Evolutionary conservation across 2,113 vertebrate species (phyloP).

Genomic region (Labrus mixtus): DNA sequence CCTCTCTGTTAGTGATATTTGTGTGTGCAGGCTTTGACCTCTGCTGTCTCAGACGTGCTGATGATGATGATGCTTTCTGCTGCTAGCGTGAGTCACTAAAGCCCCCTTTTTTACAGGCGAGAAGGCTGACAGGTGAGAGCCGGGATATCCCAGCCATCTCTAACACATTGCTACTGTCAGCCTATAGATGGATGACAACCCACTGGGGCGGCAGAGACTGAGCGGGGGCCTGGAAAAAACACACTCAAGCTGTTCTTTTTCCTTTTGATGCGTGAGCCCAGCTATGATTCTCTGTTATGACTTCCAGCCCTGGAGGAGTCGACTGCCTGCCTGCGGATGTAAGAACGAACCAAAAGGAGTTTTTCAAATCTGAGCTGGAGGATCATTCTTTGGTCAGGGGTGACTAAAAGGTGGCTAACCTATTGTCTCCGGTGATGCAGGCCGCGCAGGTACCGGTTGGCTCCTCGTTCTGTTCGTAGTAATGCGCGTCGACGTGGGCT

Average conservation of each 20-base stretch:
- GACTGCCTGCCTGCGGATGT: conserved; percentile 46
- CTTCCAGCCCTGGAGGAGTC: conserved; percentile 56
- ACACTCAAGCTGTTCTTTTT: conserved; percentile 70
- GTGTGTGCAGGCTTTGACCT: conserved; percentile 55
- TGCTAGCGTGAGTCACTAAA: conserved; percentile 50
- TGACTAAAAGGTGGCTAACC: conserved; percentile 78
- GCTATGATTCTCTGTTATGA: conserved; percentile 68
- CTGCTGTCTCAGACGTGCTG: conserved; percentile 58
- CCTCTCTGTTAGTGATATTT: conserved; percentile 38
- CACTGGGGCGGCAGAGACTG: conserved; percentile 67
- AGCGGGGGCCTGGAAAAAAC: conserved; percentile 68
- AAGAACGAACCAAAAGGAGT: conserved; percentile 50
- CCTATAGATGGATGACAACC: conserved; percentile 77
- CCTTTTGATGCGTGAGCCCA: conserved; percentile 67
- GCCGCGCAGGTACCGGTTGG: conserved; percentile 98
- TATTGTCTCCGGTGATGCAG: conserved; percentile 96
- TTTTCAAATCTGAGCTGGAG: conserved; percentile 16
- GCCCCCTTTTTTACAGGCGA: conserved; percentile 48
- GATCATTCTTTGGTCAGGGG: conserved; percentile 53
- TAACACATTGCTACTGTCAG: conserved; percentile 76
- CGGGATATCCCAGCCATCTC: conserved; percentile 62
- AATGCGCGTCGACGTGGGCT: conserved; percentile 93
- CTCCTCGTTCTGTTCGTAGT: conserved; percentile 93
- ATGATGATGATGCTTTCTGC: conserved; percentile 60
- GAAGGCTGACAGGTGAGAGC: conserved; percentile 73